Base-by-base conservation (phyloP, 2,113 vertebrate species). In the Toxostoma redivivum region DNA sequence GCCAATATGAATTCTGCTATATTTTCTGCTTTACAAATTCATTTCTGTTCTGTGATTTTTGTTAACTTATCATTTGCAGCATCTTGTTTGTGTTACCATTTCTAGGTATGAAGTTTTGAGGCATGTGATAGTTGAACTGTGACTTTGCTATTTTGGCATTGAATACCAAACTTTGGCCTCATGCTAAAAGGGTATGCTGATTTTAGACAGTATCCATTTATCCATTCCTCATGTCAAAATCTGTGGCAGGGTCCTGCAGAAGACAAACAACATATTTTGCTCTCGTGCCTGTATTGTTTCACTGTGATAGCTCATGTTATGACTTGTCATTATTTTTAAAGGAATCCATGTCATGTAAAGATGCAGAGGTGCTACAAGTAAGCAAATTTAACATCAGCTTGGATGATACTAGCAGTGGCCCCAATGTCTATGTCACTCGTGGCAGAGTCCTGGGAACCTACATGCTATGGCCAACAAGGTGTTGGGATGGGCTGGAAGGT, bases 391-490 rank as follows among this genome's bases (percentile, higher is more conserved):
- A 31, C n/a, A 51, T 17, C 17, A 80, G 30, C 19, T 25, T 51
- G 20, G 30, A 64, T 40, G 28, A 30, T 28, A 76, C 11, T 0
- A 2, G 4, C 1, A 1, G 22, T 40, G 76, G 8, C 11, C 9
- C 0, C 0, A 0, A 31, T 56, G 21, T n/a, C 4, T 58, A 0
- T 20, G 58, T 37, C 23, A 23, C 42, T 40, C 0, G 0, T 14
- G 28, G 22, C 37, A 73, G 54, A 77, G 37, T 37, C 15, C 12
- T 53, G 30, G 23, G n/a, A 77, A 40, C 7, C 18, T 44, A 5
- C 2, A 6, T 50, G 16, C 40, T 28, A 10, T 48, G 18, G 33
- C 61, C 23, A 56, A 1, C 14, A 44, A 48, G 33, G 13, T 45
- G 12, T 42, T 91, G 53, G 37, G 27, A 48, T 84, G 73, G 35